Evolutionary conservation across 1,140 invertebrate genomes (phyloP), one percentile per base, ranked within the genome.

Genomic region (Drosophila lowei): DNA sequence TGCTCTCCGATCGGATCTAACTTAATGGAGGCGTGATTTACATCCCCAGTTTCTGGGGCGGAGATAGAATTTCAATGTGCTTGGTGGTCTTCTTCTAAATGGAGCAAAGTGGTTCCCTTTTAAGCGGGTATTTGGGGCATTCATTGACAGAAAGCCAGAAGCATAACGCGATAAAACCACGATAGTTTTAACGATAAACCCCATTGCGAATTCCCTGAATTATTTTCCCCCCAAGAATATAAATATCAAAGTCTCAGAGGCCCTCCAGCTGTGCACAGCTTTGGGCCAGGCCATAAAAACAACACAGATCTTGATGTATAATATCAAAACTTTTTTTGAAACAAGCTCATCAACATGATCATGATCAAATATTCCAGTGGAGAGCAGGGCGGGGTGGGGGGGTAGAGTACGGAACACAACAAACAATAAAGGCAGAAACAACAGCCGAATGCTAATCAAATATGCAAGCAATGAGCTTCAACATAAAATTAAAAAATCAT

Each of bases 401-500:
- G 0, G 0, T 4, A 4, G 21, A 23, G 21, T 23, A 5, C 23
- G 23, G 60, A 71, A 79, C 43, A 70, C 63, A 56, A 50, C 46
- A 60, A 64, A 34, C 59, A 34, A 67, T 76, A 70, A 63, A 68
- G 67, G 48, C 47, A 79, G 23, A 48, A 43, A 46, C 52, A 70
- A 62, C 42, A 41, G 21, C 59, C 49, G 57, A 64, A 52, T 42
- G 66, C 58, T 81, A 86, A 86, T 86, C 77, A 86, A 80, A 81
- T 73, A 90, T 89, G 71, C 80, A 89, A 76, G 85, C 86, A 81
- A 89, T 90, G 86, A 85, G 80, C 64, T 72, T 79, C 85, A 89
- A 80, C 85, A 90, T 90, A 89, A 89, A 89, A 89, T 89, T 89
- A 89, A 85, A 89, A 76, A 85, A 83, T 85, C 80, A 86, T 89